These are phyloP conservation scores for Hartigia nigra DNA, from an alignment of 2,888 invertebrate species.

Conservation along the genomic window DNA sequence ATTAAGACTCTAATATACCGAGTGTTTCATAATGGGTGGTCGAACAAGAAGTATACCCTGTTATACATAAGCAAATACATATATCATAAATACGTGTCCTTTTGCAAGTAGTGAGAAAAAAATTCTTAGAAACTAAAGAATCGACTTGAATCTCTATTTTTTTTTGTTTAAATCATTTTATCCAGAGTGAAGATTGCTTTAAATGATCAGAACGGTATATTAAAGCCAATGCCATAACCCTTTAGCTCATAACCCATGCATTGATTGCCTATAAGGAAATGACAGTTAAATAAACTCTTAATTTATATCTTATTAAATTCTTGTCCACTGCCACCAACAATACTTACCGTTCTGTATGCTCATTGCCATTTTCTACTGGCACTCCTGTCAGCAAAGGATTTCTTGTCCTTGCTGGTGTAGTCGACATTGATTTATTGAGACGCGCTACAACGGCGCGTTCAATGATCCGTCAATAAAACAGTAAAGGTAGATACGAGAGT, in stretches of 20 bases:
- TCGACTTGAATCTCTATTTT: background rate
- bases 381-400: conserved; percentile 22
- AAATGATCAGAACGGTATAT: conserved; percentile 6
- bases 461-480: conserved; percentile 43
- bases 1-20: background rate
- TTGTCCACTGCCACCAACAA: conserved; percentile 28
- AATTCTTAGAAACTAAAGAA: background rate
- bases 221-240: conserved; percentile 13
- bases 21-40: background rate
- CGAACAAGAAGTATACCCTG: background rate
- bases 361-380: background rate
- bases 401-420: conserved; percentile 41
- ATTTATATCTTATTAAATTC: conserved; percentile 55
- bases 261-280: conserved; percentile 56
- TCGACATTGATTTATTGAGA: conserved; percentile 49
- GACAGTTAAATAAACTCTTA: conserved; percentile 44
- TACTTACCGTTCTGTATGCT: conserved; percentile 14
- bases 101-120: background rate
- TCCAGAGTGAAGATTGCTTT: background rate
- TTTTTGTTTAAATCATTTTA: background rate
- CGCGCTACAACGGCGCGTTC: conserved; percentile 39
- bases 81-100: background rate
- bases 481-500: conserved; percentile 40
- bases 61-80: background rate
- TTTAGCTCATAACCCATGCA: conserved; percentile 33